Conservation (phyloP, 2,888 invertebrate genomes). For the Drosophila maculinotata region DNA sequence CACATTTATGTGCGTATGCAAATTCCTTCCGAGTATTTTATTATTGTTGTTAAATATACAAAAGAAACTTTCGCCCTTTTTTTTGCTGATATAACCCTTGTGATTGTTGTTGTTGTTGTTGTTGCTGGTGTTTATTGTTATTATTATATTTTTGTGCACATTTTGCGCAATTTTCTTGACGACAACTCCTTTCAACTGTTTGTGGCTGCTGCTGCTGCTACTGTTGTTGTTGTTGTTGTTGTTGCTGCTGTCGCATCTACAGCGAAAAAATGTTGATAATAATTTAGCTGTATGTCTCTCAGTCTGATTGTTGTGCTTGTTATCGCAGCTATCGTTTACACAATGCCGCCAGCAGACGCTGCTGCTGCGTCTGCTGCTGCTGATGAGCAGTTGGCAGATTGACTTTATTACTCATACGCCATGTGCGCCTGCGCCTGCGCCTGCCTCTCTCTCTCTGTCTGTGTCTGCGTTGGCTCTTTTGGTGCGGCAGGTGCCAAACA, state of each 20-base stretch:
- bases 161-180: constrained; percentile 51
- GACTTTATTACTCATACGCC: constrained; percentile 78
- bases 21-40: constrained; percentile 8
- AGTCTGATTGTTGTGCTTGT: constrained; percentile 44
- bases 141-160: constrained; percentile 39
- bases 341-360: constrained; percentile 28
- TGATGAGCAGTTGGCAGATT: constrained; percentile 56
- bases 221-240: constrained; percentile 7
- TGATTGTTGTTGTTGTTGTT: constrained; percentile 13
- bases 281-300: constrained; percentile 20
- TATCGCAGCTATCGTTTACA: constrained; percentile 56
- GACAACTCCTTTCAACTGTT: constrained; percentile 39
- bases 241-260: constrained; percentile 6
- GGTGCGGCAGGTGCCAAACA: constrained; percentile 69
- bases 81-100: constrained; percentile 9
- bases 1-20: constrained; percentile 1
- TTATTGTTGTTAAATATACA: constrained; percentile 11
- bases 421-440: constrained; percentile 34
- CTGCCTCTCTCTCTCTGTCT: constrained; percentile 6
- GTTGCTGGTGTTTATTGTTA: constrained; percentile 35
- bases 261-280: constrained; percentile 32
- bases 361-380: constrained; percentile 13
- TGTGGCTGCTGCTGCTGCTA: constrained; percentile 16
- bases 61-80: constrained; percentile 37
- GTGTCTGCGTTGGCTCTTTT: constrained; percentile 14